A percentile compares a stretch with the other conserved stretches of the same genome.
Evolutionary conservation across 2,797 vertebrate species (phyloP).

Genomic region (Melanotaenia pygmaea): DNA sequence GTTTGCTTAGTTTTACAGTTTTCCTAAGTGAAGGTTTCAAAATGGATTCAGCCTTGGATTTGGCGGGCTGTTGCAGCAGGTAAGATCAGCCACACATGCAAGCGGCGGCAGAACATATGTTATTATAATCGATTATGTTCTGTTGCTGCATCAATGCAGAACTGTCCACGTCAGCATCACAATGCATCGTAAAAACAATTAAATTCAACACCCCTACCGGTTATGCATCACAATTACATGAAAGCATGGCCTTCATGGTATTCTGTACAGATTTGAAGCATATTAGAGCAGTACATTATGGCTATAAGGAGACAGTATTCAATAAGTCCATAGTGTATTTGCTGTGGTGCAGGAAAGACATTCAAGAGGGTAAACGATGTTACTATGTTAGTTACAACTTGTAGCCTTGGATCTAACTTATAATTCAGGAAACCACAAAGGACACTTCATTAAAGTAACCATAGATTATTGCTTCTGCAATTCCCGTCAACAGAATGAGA

Average conservation of each 20-base stretch:
- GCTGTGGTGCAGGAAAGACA: conserved; percentile 4
- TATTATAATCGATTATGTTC: no score
- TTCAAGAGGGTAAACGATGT: conserved; percentile 16
- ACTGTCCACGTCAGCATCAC: no score
- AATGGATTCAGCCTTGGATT: no score
- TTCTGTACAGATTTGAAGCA: conserved; percentile 17
- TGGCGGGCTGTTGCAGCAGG: no score
- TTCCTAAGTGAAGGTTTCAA: no score
- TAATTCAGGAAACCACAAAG: conserved; percentile 40
- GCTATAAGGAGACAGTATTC: not conserved
- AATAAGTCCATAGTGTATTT: conserved; percentile 4
- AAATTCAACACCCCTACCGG: not conserved
- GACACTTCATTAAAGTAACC: conserved; percentile 36
- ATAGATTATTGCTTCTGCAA: conserved; percentile 41
- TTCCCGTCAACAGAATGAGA: conserved; percentile 19
- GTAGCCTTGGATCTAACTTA: conserved; percentile 26
- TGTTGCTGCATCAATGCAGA: no score
- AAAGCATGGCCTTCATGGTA: conserved; percentile 5
- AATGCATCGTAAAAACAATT: no score
- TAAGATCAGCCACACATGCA: no score
- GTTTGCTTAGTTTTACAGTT: no score
- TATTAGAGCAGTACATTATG: conserved; percentile 7
- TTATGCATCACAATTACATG: conserved; percentile 11
- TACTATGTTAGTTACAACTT: conserved; percentile 26
- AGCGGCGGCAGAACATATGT: no score